A percentile compares a stretch with the other conserved stretches of the same genome.
Conservation (phyloP, 2,888 invertebrate genomes). For the Punctoribates punctum region DNA sequence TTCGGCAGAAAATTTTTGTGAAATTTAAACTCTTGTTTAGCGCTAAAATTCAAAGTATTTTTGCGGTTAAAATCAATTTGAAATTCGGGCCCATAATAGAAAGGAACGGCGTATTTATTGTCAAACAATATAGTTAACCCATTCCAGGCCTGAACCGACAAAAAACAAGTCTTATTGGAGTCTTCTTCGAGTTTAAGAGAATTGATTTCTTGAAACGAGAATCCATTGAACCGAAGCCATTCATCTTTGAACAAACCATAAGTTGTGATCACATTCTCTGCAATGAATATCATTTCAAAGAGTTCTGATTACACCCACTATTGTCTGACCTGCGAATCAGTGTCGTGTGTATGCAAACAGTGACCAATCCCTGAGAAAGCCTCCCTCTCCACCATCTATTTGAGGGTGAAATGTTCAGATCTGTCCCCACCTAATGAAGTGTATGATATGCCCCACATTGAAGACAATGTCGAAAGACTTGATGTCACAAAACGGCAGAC, state of each 20-base stretch:
- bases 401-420: neutral
- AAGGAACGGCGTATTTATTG: neutral
- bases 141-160: neutral
- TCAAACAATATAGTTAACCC: neutral
- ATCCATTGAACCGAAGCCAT: neutral
- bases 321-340: neutral
- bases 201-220: neutral
- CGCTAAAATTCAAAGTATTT: neutral
- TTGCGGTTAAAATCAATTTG: neutral
- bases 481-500: slow-evolving; percentile 1
- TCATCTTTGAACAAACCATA: neutral
- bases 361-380: neutral
- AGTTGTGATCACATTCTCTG: neutral
- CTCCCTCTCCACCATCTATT: neutral
- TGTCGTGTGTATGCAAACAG: neutral
- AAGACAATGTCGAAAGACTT: slow-evolving; percentile 9
- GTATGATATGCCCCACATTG: neutral
- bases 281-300: neutral
- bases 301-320: no score
- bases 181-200: neutral
- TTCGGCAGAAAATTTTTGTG: neutral
- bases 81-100: neutral
- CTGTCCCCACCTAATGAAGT: neutral
- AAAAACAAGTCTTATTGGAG: neutral
- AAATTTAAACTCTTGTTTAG: neutral